Conservation (phyloP, 2,797 vertebrate genomes). For the Enteromius thamalakanensis region DNA sequence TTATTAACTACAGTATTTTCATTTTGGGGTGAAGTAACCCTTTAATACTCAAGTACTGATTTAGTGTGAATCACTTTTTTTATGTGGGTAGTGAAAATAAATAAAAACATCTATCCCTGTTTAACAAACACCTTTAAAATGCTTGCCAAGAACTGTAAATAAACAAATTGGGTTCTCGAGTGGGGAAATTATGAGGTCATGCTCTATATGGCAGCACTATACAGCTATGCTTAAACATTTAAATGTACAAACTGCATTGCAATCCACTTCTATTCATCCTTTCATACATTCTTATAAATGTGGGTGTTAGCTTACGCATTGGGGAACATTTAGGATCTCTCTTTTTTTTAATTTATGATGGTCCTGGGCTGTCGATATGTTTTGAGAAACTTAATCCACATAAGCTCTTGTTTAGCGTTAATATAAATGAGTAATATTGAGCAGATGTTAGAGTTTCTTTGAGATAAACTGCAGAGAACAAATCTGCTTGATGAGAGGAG, state of each 20-base stretch:
- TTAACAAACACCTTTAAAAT: constrained; percentile 43
- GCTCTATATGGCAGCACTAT: background rate
- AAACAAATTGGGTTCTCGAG: constrained; percentile 49
- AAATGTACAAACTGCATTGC: background rate
- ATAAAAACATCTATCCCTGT: constrained; percentile 19
- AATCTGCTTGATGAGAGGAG: constrained; percentile 27
- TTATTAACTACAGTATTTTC: no score
- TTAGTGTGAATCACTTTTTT: no score
- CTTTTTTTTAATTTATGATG: background rate
- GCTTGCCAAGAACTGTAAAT: constrained; percentile 46
- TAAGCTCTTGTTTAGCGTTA: constrained; percentile 11
- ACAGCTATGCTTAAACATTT: constrained; percentile 6
- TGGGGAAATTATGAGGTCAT: constrained; percentile 39
- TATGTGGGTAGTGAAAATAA: background rate
- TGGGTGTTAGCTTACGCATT: background rate
- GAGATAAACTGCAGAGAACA: constrained; percentile 35
- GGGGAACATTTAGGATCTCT: background rate
- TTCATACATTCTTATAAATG: background rate
- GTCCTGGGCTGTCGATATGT: background rate
- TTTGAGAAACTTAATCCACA: background rate
- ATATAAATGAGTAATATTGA: constrained; percentile 29
- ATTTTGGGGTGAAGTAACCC: no score
- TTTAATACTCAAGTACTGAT: background rate
- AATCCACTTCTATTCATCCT: background rate
- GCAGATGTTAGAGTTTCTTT: constrained; percentile 26